phyloP scores from a whole-genome alignment of 2,888 invertebrate species.

The Chymomyza fuscimana region DNA sequence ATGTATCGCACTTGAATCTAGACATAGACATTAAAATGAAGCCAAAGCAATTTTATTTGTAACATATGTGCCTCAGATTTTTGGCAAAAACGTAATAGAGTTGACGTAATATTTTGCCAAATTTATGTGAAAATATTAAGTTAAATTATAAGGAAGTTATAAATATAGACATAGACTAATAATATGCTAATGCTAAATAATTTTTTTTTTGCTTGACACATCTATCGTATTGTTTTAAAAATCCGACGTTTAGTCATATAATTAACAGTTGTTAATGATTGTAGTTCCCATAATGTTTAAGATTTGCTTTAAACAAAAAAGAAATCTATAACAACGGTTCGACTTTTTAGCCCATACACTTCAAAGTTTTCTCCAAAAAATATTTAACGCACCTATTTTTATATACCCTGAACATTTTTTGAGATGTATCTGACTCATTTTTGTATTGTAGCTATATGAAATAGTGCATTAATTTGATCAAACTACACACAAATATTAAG shows the following conservation, averaged over 20 bases:
- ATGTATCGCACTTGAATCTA: conserved; percentile 37
- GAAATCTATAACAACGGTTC: conserved; percentile 17
- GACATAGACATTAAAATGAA: not conserved
- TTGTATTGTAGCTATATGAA: too few relatives aligned
- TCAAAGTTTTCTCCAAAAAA: too few relatives aligned
- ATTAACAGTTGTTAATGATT: conserved; percentile 46
- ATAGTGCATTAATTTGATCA: too few relatives aligned
- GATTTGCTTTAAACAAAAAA: conserved; percentile 16
- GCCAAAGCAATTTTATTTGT: not conserved
- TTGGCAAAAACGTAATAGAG: not conserved
- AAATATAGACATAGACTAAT: conserved; percentile 7
- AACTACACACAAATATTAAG: too few relatives aligned
- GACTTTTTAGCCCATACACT: too few relatives aligned
- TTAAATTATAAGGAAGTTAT: not conserved
- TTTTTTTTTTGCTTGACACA: not conserved
- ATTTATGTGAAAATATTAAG: not conserved
- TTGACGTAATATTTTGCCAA: conserved; percentile 15
- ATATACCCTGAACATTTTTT: too few relatives aligned
- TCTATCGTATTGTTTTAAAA: conserved; percentile 38
- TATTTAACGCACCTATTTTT: too few relatives aligned
- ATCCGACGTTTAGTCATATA: conserved; percentile 21
- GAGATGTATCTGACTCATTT: too few relatives aligned
- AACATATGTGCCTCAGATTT: not conserved
- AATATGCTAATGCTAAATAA: not conserved
- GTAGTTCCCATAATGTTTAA: conserved; percentile 21